Evolutionary conservation across 2,113 vertebrate species (phyloP).

Genomic region (Eonycteris spelaea): DNA sequence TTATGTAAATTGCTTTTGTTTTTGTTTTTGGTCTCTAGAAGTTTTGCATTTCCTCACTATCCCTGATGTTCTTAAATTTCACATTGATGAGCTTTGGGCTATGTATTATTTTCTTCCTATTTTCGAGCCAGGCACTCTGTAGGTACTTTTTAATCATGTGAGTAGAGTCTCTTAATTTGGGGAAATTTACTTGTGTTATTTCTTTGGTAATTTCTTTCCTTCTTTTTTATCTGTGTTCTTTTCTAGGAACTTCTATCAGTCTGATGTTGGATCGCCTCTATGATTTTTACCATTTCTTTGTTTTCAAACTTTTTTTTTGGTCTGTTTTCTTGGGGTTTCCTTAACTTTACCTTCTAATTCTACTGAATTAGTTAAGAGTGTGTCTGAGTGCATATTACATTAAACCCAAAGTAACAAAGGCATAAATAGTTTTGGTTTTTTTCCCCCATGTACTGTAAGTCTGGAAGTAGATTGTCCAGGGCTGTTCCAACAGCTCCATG

Average conservation of each 20-base stretch:
- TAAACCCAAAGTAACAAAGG: not conserved
- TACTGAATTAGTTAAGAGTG: not conserved
- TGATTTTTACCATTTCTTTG: slow-evolving; percentile 1
- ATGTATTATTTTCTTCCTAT: not conserved
- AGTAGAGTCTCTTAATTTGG: not conserved
- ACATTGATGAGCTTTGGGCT: not conserved
- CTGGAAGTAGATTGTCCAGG: not conserved
- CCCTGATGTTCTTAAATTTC: not conserved
- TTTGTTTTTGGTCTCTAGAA: not conserved
- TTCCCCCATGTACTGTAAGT: not conserved
- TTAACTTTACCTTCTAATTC: not conserved
- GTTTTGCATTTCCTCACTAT: not conserved
- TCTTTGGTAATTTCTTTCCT: not conserved
- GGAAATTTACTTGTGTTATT: not conserved
- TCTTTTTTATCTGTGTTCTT: not conserved
- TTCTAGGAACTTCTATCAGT: not conserved
- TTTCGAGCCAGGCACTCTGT: not conserved
- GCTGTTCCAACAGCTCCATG: not conserved
- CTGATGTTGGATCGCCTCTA: not conserved
- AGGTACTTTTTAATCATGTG: not conserved
- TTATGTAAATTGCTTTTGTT: not conserved
- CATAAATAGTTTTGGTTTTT: not conserved
- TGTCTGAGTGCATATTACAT: not conserved
- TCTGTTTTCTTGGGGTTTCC: not conserved
- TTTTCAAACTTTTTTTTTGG: not conserved